Conservation (phyloP, 2,888 invertebrate genomes). For the Heteromurus nitidus region DNA sequence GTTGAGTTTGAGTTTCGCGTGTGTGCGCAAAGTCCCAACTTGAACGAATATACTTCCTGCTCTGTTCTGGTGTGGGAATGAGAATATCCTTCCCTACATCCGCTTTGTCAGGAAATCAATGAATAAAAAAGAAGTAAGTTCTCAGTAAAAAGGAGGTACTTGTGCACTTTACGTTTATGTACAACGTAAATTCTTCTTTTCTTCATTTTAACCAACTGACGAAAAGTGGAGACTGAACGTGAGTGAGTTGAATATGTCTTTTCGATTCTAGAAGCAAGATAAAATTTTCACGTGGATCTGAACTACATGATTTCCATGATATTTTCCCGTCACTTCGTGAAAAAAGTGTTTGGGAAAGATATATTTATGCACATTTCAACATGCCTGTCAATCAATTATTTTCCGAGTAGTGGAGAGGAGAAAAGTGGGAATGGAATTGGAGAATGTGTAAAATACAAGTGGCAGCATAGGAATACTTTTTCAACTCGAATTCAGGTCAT, state of each 20-base stretch:
- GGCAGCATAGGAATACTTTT: not conserved
- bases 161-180: not conserved
- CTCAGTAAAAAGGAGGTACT: not conserved
- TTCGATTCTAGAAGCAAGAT: not conserved
- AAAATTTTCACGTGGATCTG: not conserved
- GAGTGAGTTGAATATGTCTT: not conserved
- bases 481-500: slow-evolving; percentile 20
- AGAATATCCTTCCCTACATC: not conserved
- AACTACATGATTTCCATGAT: not conserved
- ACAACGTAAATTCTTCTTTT: not conserved
- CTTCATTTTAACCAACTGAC: no score
- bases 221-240: no score
- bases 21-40: no score
- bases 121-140: slow-evolving; percentile 16
- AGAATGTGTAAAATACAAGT: not conserved
- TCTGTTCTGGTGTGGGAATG: not conserved
- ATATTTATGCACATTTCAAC: not conserved
- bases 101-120: slow-evolving; percentile 33
- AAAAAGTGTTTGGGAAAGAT: not conserved
- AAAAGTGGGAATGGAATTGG: not conserved
- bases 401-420: no score
- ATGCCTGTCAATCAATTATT: not conserved
- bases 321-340: not conserved
- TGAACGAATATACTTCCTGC: not conserved
- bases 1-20: not conserved